Conservation (phyloP, 2,113 vertebrate genomes). For the Cyanoderma ruficeps region DNA sequence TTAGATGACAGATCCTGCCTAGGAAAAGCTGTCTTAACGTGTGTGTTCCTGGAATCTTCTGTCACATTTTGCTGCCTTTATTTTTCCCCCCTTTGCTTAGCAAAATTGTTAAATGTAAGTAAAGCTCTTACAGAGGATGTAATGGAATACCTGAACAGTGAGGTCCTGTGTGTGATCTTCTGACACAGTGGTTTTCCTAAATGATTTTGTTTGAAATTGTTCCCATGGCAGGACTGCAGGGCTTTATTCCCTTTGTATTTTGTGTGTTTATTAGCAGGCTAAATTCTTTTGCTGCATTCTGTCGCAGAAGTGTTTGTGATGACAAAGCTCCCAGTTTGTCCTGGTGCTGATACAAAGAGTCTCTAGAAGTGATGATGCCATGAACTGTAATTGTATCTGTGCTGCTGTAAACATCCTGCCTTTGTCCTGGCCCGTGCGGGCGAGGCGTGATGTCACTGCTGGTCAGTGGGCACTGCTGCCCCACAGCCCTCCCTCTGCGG, state of each 20-base stretch:
- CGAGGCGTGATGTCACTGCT: not conserved
- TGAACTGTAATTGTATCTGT: constrained; percentile 3
- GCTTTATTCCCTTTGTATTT: not conserved
- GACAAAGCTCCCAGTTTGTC: not conserved
- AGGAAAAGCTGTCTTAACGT: constrained; percentile 16
- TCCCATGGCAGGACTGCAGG: not conserved
- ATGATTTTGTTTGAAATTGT: not conserved
- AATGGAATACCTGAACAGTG: not conserved
- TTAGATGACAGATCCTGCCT: not conserved
- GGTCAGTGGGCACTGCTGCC: not conserved
- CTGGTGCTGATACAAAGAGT: not conserved
- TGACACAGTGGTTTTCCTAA: not conserved
- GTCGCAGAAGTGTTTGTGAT: not conserved
- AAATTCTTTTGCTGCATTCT: not conserved
- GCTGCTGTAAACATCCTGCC: constrained; percentile 8
- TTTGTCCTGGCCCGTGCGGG: not conserved
- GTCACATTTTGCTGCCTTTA: not conserved
- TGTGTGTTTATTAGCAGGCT: not conserved
- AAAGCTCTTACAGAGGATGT: not conserved
- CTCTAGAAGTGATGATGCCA: not conserved
- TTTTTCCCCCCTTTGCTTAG: not conserved
- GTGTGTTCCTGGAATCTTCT: not conserved
- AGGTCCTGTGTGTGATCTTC: not conserved
- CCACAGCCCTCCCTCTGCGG: not conserved
- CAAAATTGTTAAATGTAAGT: not conserved